phyloP scores from a whole-genome alignment of 2,797 vertebrate genomes.

The Melanotaenia parkinsoni region DNA sequence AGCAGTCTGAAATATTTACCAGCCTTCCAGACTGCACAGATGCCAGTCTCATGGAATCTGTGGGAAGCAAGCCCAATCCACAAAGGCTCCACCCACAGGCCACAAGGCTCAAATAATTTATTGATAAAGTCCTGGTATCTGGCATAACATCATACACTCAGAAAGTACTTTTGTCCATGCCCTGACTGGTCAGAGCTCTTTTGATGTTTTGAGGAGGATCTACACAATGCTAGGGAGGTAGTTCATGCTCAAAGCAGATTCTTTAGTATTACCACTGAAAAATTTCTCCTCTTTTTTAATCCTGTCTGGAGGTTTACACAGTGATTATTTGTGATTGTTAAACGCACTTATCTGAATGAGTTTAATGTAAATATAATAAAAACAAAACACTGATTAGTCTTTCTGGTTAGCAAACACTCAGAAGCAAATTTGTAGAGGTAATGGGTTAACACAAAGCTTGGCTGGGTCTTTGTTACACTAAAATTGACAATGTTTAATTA shows the following conservation, averaged over 20 bases:
- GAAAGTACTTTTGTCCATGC: not conserved
- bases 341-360: not conserved
- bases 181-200: too few species aligned
- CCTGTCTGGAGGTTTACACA: not conserved
- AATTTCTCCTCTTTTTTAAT: not conserved
- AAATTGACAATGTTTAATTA: slow-evolving; percentile 22
- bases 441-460: not conserved
- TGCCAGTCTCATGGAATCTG: not conserved
- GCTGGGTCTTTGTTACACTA: slow-evolving; percentile 31
- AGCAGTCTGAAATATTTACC: not conserved
- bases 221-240: too few species aligned
- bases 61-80: not conserved
- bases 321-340: not conserved
- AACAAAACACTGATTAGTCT: not conserved
- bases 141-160: not conserved
- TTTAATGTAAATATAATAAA: not conserved
- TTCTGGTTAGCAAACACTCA: slow-evolving; percentile 5
- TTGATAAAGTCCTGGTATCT: not conserved
- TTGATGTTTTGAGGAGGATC: too few species aligned
- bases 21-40: not conserved
- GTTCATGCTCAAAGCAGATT: too few species aligned
- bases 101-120: not conserved
- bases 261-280: too few species aligned
- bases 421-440: not conserved
- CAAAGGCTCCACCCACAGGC: not conserved